phyloP scores from a whole-genome alignment of 2,888 invertebrate species.

The Melikaiella ostensackeni region DNA sequence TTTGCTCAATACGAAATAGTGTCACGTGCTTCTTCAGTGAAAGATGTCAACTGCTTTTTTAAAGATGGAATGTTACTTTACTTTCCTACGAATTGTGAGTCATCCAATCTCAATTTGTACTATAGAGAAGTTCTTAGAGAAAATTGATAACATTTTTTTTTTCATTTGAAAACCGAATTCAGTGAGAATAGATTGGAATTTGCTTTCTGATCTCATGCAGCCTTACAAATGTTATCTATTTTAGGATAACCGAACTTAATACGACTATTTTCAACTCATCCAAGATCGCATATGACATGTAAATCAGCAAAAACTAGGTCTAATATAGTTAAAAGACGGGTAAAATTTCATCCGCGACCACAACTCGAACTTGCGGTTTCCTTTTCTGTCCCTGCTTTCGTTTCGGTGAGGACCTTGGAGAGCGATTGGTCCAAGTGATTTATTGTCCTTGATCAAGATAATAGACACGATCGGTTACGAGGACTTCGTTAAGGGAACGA shows the following conservation, averaged over 20 bases:
- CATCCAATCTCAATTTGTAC: constrained; percentile 1
- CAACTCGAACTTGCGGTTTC: constrained; percentile 59
- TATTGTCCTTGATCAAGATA: constrained; percentile 56
- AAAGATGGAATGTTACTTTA: constrained; percentile 12
- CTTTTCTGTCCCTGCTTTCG: constrained; percentile 42
- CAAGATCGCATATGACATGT: neutral
- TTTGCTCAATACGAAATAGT: constrained; percentile 26
- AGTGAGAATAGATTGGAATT: too few species aligned
- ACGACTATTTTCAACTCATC: neutral
- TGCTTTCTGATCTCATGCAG: neutral
- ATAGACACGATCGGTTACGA: neutral
- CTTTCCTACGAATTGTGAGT: constrained; percentile 24
- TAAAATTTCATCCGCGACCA: constrained; percentile 59
- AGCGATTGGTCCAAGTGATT: constrained; percentile 55
- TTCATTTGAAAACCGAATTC: neutral
- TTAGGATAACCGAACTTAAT: neutral
- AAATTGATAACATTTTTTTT: neutral
- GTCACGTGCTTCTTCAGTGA: constrained; percentile 26
- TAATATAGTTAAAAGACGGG: constrained; percentile 49
- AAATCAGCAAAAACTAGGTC: constrained; percentile 4
- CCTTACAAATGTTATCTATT: neutral
- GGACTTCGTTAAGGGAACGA: neutral
- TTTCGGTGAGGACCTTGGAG: constrained; percentile 52
- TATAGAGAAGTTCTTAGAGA: neutral
- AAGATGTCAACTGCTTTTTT: constrained; percentile 30